Base-by-base conservation (phyloP, 2,888 invertebrate genomes). In the Electrophaes corylata region DNA sequence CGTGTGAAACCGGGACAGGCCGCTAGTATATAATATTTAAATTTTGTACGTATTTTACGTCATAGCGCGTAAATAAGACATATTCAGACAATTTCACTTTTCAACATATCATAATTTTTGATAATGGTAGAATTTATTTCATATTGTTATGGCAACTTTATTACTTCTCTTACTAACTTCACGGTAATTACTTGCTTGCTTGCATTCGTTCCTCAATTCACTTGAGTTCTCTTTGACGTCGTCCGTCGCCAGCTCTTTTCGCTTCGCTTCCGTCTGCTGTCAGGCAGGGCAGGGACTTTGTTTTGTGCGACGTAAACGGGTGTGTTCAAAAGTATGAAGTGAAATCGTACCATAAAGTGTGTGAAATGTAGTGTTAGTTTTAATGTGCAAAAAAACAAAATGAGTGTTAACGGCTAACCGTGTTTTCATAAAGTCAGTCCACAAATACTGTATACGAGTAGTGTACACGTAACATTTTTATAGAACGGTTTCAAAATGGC, bases 401-500 rank as follows among this genome's bases (percentile, higher is more conserved):
- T 92, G 92, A 89, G 88, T 91, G 88, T 83, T 80, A 90, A 91
- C 84, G 88, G 90, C 79, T 91, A 89, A 83, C 75, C 67, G 72
- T 75, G 75, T 76, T 76, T 75, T 65, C 70, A 74, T 74, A 71
- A 67, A 59, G 73, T 77, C 71, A 71, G 71, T 64, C 69, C 62
- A 66, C 62, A 72, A 79, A 85, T 83, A 81, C 76, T 81, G 74
- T 78, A 82, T 76, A 68, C 69, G 79, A 70, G 83, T 84, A 87
- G 82, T 12, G 83, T 84, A 86, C 88, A 91, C 88, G 89, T 90
- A 91, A 90, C 91, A 89, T 89, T 90, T 65, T 84, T 75, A 60
- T 86, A 82, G 84, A 81, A 90, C 90, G 76, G 90, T 91, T 92
- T 92, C 94, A 94, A 94, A 93, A 94, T 94, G 94, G 94, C 94